These are phyloP conservation scores for Phalera bucephala DNA, from an alignment of 2,888 invertebrate genomes.

Conservation along the genomic window DNA sequence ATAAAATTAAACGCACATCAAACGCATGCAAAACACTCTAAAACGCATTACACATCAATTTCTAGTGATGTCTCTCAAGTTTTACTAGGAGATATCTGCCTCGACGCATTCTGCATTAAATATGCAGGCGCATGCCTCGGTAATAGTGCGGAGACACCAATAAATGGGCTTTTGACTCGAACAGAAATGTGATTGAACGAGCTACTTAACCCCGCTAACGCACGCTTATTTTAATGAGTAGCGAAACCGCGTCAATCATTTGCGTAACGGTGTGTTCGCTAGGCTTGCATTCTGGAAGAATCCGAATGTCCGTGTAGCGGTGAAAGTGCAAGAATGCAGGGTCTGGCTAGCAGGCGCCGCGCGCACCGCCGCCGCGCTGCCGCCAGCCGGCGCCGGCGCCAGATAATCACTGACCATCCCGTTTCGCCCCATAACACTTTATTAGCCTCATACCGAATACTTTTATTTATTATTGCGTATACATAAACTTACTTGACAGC, in stretches of 20 bases:
- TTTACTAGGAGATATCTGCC: slow-evolving; percentile 4
- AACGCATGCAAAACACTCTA: background rate
- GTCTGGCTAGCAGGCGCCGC: slow-evolving; percentile 24
- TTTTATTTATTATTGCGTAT: slow-evolving; percentile 18
- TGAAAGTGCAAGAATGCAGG: slow-evolving; percentile 70
- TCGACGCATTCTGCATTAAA: slow-evolving; percentile 3
- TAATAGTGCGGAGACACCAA: slow-evolving; percentile 6
- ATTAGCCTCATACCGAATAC: slow-evolving; percentile 24
- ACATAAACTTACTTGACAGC: slow-evolving; percentile 16
- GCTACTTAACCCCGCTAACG: slow-evolving; percentile 22
- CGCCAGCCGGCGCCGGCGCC: slow-evolving; percentile 35
- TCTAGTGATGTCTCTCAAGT: slow-evolving; percentile 1
- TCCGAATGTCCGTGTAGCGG: slow-evolving; percentile 40
- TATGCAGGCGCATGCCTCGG: background rate
- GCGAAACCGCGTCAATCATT: slow-evolving; percentile 37
- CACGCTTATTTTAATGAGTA: slow-evolving; percentile 30
- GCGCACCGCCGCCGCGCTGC: slow-evolving; percentile 24
- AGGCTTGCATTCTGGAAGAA: slow-evolving; percentile 31
- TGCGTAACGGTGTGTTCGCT: slow-evolving; percentile 42
- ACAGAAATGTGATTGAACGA: slow-evolving; percentile 22
- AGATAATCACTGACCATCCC: slow-evolving; percentile 38
- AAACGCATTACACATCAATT: background rate
- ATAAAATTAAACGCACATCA: no score
- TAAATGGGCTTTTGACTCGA: slow-evolving; percentile 17
- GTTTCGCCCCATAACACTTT: slow-evolving; percentile 42